phyloP scores from a whole-genome alignment of 1,140 invertebrate genomes.

The Leptinotarsa undecemlineata region DNA sequence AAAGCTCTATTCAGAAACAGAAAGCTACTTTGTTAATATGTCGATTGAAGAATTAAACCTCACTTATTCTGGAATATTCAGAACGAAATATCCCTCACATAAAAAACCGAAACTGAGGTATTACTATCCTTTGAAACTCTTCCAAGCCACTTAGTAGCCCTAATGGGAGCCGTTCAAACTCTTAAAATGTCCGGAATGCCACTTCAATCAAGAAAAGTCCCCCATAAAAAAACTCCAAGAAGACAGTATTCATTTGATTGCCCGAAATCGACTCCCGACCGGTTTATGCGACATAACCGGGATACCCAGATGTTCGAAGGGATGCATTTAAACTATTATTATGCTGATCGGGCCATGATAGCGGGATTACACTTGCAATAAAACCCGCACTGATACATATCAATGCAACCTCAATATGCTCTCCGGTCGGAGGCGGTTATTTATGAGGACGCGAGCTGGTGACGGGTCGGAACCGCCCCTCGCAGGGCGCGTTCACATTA shows the following conservation, averaged over 20 bases:
- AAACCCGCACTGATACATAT: slow-evolving; percentile 56
- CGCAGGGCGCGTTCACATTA: slow-evolving; percentile 19
- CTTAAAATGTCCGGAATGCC: not conserved
- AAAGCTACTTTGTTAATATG: too few species aligned
- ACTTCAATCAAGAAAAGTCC: not conserved
- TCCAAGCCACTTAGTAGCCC: too few species aligned
- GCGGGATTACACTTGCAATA: slow-evolving; percentile 56
- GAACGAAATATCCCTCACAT: too few species aligned
- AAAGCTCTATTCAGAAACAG: too few species aligned
- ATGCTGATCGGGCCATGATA: slow-evolving; percentile 56
- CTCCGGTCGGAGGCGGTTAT: slow-evolving; percentile 46
- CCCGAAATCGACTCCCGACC: slow-evolving; percentile 5
- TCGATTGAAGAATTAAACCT: too few species aligned
- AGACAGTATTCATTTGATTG: slow-evolving; percentile 13
- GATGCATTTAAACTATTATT: slow-evolving; percentile 54
- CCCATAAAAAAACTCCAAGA: not conserved
- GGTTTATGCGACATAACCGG: slow-evolving; percentile 13
- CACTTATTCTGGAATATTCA: too few species aligned
- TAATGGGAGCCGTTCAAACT: too few species aligned
- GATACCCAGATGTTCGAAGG: slow-evolving; percentile 50
- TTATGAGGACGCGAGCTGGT: slow-evolving; percentile 50
- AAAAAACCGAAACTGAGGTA: too few species aligned
- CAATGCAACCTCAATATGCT: slow-evolving; percentile 56
- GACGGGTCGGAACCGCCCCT: slow-evolving; percentile 42
- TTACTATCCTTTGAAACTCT: too few species aligned